Evolutionary conservation across 2,888 invertebrate genomes (phyloP).

Genomic region (Ennomos erosarius): DNA sequence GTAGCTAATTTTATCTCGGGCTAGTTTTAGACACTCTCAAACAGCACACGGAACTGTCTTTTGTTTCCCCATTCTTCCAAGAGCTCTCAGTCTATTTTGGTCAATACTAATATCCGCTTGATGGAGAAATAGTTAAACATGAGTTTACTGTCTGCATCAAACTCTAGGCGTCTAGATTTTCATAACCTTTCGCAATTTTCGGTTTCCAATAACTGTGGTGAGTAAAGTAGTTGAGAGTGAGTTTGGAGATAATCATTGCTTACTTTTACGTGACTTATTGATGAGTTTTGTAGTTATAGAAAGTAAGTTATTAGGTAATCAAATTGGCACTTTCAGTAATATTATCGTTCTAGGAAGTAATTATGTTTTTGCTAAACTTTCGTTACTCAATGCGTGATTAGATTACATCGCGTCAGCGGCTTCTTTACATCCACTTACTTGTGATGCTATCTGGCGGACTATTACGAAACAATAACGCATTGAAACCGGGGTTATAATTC

Average conservation of each 20-base stretch:
- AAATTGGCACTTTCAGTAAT: too few relatives aligned
- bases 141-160: background rate
- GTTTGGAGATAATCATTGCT: too few relatives aligned
- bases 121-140: constrained; percentile 5
- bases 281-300: too few relatives aligned
- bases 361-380: constrained; percentile 17
- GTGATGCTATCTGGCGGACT: constrained; percentile 26
- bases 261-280: too few relatives aligned
- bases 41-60: constrained; percentile 24
- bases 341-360: background rate
- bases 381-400: constrained; percentile 21
- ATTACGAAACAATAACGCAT: constrained; percentile 27
- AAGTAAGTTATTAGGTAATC: too few relatives aligned
- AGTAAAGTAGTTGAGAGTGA: background rate
- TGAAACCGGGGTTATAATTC: constrained; percentile 18
- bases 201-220: constrained; percentile 7
- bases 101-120: constrained; percentile 14
- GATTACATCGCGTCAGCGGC: constrained; percentile 17
- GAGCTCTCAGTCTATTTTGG: constrained; percentile 17
- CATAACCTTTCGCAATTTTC: constrained; percentile 10
- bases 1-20: constrained; percentile 19
- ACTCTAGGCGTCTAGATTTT: constrained; percentile 3
- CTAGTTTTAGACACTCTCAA: constrained; percentile 16
- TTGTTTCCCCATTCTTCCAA: constrained; percentile 24
- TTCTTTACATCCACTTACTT: constrained; percentile 20